These are phyloP conservation scores for Drosophila mercatorum DNA, from an alignment of 2,888 invertebrate genomes.

Conservation along the genomic window DNA sequence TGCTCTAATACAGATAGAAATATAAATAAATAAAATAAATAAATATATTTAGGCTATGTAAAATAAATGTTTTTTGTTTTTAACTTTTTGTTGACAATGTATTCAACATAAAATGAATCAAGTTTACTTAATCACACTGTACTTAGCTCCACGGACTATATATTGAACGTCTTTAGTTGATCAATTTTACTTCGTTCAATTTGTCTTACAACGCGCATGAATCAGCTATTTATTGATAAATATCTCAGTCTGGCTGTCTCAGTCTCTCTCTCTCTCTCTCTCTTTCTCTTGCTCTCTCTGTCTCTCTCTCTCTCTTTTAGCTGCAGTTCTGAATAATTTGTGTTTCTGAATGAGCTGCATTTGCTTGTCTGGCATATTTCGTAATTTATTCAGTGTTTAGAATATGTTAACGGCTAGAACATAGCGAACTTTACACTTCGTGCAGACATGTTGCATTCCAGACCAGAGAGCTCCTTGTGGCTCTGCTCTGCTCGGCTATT, in stretches of 20 bases:
- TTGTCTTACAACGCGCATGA: not conserved
- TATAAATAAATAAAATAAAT: no score
- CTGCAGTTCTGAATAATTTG: not conserved
- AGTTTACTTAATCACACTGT: no score
- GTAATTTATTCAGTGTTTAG: conserved; percentile 39
- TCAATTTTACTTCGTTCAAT: not conserved
- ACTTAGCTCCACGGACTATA: no score
- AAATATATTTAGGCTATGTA: no score
- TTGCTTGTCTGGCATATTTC: conserved; percentile 36
- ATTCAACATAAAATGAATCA: no score
- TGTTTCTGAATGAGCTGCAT: conserved; percentile 30
- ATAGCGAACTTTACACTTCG: conserved; percentile 30
- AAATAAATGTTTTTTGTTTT: no score
- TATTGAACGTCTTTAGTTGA: no score
- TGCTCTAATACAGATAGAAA: no score
- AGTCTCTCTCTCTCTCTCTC: not conserved
- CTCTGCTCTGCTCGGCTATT: not conserved
- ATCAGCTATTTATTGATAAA: conserved; percentile 2
- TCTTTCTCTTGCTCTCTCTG: no score
- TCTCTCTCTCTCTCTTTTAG: not conserved
- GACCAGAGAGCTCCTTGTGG: conserved; percentile 18
- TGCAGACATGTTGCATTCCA: conserved; percentile 41
- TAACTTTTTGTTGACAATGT: no score
- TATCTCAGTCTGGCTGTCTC: not conserved
- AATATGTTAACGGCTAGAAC: conserved; percentile 15